phyloP scores from a whole-genome alignment of 2,113 vertebrate species.

The Lycaon pictus region DNA sequence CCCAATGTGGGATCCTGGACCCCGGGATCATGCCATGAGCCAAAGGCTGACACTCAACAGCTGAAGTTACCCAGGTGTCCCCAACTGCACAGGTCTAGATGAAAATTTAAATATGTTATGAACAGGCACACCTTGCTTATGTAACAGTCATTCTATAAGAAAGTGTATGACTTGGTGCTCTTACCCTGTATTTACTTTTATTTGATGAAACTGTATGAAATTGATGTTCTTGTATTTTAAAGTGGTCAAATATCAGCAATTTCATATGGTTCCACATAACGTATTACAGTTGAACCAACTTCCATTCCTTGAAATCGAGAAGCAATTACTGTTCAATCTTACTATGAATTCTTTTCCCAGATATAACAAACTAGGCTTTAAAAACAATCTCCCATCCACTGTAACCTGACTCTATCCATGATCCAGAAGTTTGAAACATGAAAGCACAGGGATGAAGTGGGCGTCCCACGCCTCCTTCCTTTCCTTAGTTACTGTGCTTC shows the following conservation, averaged over 20 bases:
- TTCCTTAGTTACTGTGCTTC: background rate
- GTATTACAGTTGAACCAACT: background rate
- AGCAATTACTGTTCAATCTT: slow-evolving; percentile 4
- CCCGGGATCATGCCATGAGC: too few species aligned
- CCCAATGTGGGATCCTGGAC: too few species aligned
- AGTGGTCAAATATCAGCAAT: background rate
- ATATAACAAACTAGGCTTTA: background rate
- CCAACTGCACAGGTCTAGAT: background rate
- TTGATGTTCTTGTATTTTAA: background rate
- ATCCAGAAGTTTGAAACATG: background rate
- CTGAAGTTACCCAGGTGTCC: too few species aligned
- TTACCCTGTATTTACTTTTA: slow-evolving; percentile 1
- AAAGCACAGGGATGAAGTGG: background rate
- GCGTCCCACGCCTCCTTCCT: background rate
- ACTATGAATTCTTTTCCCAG: background rate
- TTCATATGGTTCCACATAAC: background rate
- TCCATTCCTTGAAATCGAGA: slow-evolving; percentile 4
- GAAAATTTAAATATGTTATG: slow-evolving; percentile 7
- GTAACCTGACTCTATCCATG: background rate
- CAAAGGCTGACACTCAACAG: too few species aligned
- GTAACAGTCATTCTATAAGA: background rate
- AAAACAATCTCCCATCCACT: background rate
- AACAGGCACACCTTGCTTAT: background rate
- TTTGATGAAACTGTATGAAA: background rate
- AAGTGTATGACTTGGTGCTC: background rate